Evolutionary conservation across 2,888 invertebrate genomes (phyloP).

Genomic region (Syrphus vitripennis): DNA sequence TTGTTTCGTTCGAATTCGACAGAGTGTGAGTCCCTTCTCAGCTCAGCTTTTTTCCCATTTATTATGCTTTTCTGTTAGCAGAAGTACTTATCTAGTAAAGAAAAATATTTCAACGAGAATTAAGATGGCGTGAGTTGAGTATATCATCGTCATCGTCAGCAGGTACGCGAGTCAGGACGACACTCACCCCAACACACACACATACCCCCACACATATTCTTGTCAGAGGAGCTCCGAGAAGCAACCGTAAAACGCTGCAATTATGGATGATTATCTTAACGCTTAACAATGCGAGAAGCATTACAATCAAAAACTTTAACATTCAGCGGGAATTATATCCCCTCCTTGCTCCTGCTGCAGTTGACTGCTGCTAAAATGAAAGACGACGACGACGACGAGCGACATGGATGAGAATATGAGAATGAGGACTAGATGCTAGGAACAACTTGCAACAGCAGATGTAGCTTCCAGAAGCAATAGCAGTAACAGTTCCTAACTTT

Average conservation of each 20-base stretch:
- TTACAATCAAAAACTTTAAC: constrained; percentile 69
- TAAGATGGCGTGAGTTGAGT: constrained; percentile 16
- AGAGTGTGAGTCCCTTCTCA: not conserved
- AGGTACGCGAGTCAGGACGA: constrained; percentile 13
- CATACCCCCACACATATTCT: not conserved
- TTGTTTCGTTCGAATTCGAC: constrained; percentile 33
- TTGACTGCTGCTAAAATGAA: constrained; percentile 20
- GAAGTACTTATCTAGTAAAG: constrained; percentile 58
- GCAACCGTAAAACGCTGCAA: constrained; percentile 57
- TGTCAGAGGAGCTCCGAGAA: not conserved
- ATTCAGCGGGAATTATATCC: constrained; percentile 64
- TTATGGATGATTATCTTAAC: constrained; percentile 67
- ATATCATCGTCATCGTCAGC: constrained; percentile 30
- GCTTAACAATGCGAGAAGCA: constrained; percentile 66
- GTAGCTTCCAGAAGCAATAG: constrained; percentile 8
- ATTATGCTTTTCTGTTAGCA: constrained; percentile 58
- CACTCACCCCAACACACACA: not conserved
- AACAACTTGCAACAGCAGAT: constrained; percentile 29
- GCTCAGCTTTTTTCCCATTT: constrained; percentile 27
- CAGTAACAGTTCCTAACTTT: too few relatives aligned
- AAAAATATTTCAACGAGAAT: constrained; percentile 49
- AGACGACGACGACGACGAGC: constrained; percentile 1
- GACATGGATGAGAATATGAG: not conserved
- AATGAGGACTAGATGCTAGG: not conserved
- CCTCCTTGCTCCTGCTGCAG: constrained; percentile 8